Evolutionary conservation across 1,140 invertebrate species (phyloP).

Genomic region (Potamilus streckersoni): DNA sequence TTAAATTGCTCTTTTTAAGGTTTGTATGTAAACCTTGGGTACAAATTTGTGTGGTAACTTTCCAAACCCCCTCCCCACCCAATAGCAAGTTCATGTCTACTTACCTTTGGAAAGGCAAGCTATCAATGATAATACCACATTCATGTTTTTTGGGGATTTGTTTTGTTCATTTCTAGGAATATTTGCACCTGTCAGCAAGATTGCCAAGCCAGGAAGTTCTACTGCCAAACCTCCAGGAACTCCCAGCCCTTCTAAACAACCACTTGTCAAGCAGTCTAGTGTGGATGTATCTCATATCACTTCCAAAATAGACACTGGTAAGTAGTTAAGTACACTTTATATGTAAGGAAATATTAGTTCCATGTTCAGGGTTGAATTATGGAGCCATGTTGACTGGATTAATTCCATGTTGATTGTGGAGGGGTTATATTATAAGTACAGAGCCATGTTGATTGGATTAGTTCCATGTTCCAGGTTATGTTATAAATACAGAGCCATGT

Average conservation of each 20-base stretch:
- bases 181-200: slow-evolving; percentile 70
- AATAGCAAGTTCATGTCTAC: neutral
- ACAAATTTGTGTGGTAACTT: neutral
- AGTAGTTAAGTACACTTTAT: neutral
- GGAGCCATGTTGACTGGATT: neutral
- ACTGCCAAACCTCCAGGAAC: slow-evolving; percentile 28
- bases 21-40: too few species aligned
- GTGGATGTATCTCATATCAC: slow-evolving; percentile 68
- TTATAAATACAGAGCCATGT: too few species aligned
- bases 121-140: neutral
- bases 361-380: neutral
- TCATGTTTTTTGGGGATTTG: neutral
- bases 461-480: too few species aligned
- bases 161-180: slow-evolving; percentile 59
- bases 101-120: neutral
- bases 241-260: slow-evolving; percentile 37
- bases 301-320: slow-evolving; percentile 70
- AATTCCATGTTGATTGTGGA: neutral
- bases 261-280: slow-evolving; percentile 38
- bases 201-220: slow-evolving; percentile 59
- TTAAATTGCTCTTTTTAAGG: too few species aligned
- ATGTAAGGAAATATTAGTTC: neutral
- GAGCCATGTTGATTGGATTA: too few species aligned
- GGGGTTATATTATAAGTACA: too few species aligned
- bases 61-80: neutral